Evolutionary conservation across 2,888 invertebrate genomes (phyloP).

Genomic region (Hypercompe scribonia): DNA sequence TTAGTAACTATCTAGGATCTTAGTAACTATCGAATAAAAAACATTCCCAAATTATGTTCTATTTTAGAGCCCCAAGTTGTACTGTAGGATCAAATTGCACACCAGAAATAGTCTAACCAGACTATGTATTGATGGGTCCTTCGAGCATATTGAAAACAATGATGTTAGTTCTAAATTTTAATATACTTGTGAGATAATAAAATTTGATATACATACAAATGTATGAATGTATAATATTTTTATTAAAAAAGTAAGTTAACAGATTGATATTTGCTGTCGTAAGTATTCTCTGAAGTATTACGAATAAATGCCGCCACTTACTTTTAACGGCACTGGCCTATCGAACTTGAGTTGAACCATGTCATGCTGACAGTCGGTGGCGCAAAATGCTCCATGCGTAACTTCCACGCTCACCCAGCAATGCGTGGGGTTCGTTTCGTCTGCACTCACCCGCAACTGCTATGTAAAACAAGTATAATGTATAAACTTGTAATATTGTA

Average conservation of each 20-base stretch:
- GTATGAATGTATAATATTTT: too few species aligned
- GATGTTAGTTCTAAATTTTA: background rate
- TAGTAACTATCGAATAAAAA: too few species aligned
- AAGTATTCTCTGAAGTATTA: background rate
- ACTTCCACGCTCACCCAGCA: slow-evolving; percentile 96
- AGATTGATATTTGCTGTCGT: too few species aligned
- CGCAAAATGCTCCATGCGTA: slow-evolving; percentile 93
- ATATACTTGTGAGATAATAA: too few species aligned
- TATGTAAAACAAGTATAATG: slow-evolving; percentile 8
- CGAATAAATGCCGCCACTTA: slow-evolving; percentile 57
- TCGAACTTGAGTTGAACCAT: slow-evolving; percentile 96
- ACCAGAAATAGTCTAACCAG: background rate
- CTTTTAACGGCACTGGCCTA: slow-evolving; percentile 94
- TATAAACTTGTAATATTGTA: background rate
- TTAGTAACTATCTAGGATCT: too few species aligned
- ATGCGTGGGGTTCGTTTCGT: slow-evolving; percentile 86
- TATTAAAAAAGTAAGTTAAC: too few species aligned
- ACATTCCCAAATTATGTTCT: background rate
- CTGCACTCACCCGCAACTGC: slow-evolving; percentile 79
- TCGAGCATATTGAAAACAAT: background rate
- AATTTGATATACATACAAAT: too few species aligned
- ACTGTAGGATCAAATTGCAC: background rate
- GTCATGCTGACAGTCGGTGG: slow-evolving; percentile 95
- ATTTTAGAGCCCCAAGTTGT: background rate
- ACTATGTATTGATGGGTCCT: background rate